Evolutionary conservation across 2,797 vertebrate genomes (phyloP), one percentile per base, ranked within the genome.

Genomic region (Argyrosomus regius): DNA sequence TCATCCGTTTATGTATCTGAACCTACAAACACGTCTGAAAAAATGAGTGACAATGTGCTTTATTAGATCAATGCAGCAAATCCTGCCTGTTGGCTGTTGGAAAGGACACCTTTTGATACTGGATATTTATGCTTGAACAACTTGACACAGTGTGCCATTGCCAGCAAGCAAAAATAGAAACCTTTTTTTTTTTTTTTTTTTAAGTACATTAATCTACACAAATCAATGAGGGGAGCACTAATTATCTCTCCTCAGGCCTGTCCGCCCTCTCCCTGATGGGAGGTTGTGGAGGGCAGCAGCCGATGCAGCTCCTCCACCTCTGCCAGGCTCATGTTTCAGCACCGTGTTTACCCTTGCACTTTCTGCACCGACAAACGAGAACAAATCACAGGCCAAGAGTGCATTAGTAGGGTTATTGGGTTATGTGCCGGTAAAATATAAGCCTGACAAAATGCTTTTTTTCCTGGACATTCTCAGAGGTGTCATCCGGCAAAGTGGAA

Each of bases 291-390:
- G 69, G 68, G 64, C 70, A 60, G 80, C 67, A 14, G 85, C 35
- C 28, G 13, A 63, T 16, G 26, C 69, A 79, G 80, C 70, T 72
- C 62, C 45, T 78, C 81, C 86, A 67, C 78, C 75, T 84, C 80
- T 50, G 56, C 61, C 39, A 1, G 84, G 72, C 88, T 91, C 84
- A 26, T 70, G 82, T 90, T 88, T 88, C 87, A 83, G 72, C 4
- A 1, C 0, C 0, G 75, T 79, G 86, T 93, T 89, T 79, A 83
- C 81, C 50, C 61, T 80, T 24, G 84, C 87, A 78, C 85, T 87
- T 86, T 82, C 72, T 78, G 71, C 31, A 11, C 58, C 88, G 91
- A 90, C 92, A 92, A 91, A 92, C 58, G 67, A 91, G 89, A 86
- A 92, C 86, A 91, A 87, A 91, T 89, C 17, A 24, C 81, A 66